A percentile compares a stretch with the other conserved stretches of the same genome.
Conservation (phyloP, 2,888 invertebrate genomes). For the Netelia fuscicornis region DNA sequence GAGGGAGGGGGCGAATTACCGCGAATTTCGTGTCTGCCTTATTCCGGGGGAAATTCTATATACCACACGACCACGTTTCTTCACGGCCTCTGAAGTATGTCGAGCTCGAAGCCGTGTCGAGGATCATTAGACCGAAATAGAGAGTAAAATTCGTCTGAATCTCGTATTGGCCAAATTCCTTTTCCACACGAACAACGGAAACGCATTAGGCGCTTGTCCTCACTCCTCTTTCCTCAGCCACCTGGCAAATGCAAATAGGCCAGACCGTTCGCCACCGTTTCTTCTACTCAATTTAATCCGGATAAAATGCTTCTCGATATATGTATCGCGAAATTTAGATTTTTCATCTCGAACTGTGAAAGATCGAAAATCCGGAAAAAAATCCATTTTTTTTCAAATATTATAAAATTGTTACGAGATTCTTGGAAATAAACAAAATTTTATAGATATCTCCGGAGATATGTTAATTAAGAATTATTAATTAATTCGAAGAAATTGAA, state of each 20-base stretch:
- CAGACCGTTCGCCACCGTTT: slow-evolving; percentile 4
- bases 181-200: slow-evolving; percentile 53
- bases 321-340: not conserved
- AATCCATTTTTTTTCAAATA: too few species aligned
- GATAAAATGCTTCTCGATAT: slow-evolving; percentile 15
- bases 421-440: too few species aligned
- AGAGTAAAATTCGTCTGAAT: slow-evolving; percentile 53
- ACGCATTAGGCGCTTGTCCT: not conserved
- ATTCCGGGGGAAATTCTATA: not conserved
- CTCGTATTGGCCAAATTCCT: slow-evolving; percentile 51
- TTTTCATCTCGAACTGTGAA: not conserved
- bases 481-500: too few species aligned
- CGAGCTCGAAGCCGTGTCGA: slow-evolving; percentile 6
- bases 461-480: too few species aligned
- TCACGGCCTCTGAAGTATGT: slow-evolving; percentile 3
- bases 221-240: not conserved
- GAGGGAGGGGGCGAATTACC: slow-evolving; percentile 54
- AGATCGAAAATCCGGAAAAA: not conserved
- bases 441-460: too few species aligned
- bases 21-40: not conserved
- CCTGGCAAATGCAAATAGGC: slow-evolving; percentile 27
- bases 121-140: slow-evolving; percentile 57
- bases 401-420: too few species aligned
- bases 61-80: not conserved
- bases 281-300: slow-evolving; percentile 26